phyloP scores from a whole-genome alignment of 1,140 invertebrate species.

The Reticulitermes speratus region DNA sequence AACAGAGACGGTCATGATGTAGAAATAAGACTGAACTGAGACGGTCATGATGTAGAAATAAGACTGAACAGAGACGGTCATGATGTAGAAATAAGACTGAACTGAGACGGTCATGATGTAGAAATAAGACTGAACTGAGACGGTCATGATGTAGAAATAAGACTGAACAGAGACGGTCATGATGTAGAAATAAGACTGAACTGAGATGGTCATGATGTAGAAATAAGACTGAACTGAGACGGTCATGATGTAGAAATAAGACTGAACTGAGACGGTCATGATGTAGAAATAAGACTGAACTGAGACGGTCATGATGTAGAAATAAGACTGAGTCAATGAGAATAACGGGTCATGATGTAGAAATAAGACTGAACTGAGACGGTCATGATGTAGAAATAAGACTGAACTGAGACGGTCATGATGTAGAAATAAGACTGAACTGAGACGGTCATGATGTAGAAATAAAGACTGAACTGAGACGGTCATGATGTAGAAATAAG shows the following conservation, averaged over 20 bases:
- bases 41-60: background rate
- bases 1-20: background rate
- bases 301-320: background rate
- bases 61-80: background rate
- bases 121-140: background rate
- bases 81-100: background rate
- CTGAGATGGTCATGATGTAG: background rate
- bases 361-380: background rate
- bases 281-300: background rate
- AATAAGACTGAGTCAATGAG: no score
- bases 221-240: background rate
- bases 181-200: background rate
- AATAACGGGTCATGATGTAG: background rate
- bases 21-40: background rate
- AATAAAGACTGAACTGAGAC: background rate
- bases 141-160: background rate
- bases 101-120: background rate
- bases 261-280: background rate
- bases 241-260: background rate
- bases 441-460: background rate
- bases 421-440: background rate
- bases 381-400: background rate
- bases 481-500: background rate
- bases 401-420: background rate
- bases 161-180: background rate